Conservation (phyloP, 2,797 vertebrate species). For the Sciaenops ocellatus region DNA sequence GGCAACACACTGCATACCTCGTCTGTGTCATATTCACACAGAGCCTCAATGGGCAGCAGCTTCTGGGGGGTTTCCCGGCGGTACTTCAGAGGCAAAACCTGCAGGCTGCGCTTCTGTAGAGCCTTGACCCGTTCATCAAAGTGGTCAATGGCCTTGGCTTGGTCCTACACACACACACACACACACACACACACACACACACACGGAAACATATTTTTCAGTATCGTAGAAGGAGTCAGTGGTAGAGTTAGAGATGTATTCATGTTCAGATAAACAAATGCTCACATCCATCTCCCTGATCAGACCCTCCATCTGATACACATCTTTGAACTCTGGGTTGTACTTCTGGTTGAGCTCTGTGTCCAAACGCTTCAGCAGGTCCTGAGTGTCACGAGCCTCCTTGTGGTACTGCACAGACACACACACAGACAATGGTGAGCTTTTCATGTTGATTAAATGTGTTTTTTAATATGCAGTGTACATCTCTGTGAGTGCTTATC, state of each 20-base stretch:
- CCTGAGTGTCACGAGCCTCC: conserved; percentile 92
- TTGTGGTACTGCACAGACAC: conserved; percentile 88
- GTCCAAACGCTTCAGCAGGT: conserved; percentile 92
- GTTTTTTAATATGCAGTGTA: background rate
- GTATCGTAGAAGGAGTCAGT: background rate
- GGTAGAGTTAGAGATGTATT: background rate
- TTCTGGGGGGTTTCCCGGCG: conserved; percentile 87
- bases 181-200: conserved; percentile 31
- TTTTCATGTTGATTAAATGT: background rate
- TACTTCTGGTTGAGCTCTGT: conserved; percentile 94
- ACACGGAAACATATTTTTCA: background rate
- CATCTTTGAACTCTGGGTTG: conserved; percentile 95
- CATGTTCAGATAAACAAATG: background rate
- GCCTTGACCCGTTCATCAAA: conserved; percentile 89
- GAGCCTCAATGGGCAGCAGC: conserved; percentile 92
- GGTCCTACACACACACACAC: conserved; percentile 86
- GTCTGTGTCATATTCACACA: conserved; percentile 93
- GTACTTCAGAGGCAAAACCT: conserved; percentile 91
- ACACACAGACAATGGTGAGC: conserved; percentile 21
- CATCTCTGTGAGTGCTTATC: background rate
- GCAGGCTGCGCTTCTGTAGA: conserved; percentile 91
- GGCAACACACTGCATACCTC: conserved; percentile 81
- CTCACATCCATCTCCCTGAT: conserved; percentile 93
- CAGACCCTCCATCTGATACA: conserved; percentile 93
- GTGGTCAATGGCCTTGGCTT: conserved; percentile 92